These are phyloP conservation scores for Neoaliturus tenellus DNA, from an alignment of 2,888 invertebrate species.

Conservation along the genomic window DNA sequence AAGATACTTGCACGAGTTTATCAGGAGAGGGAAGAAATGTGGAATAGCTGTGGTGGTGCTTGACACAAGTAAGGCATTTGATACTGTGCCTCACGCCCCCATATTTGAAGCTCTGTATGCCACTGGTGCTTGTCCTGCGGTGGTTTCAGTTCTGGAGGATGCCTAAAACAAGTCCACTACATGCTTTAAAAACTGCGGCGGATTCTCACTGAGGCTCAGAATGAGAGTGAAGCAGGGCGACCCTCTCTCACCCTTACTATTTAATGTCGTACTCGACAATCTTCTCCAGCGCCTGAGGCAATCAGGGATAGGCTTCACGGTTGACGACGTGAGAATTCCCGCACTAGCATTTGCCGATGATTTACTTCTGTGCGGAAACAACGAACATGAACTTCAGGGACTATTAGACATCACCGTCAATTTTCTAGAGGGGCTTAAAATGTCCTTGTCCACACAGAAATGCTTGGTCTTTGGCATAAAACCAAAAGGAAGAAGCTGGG, in stretches of 20 bases:
- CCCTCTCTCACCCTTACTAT: slow-evolving; percentile 56
- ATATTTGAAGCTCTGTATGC: not conserved
- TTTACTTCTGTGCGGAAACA: slow-evolving; percentile 34
- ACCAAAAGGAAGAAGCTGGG: too few species aligned
- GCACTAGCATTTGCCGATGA: slow-evolving; percentile 58
- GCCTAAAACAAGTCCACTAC: not conserved
- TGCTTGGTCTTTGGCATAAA: slow-evolving; percentile 25
- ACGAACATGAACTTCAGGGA: not conserved
- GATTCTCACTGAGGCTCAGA: not conserved
- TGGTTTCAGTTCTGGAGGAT: not conserved
- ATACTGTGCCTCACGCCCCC: not conserved
- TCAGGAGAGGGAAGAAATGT: not conserved
- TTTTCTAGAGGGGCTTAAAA: slow-evolving; percentile 34
- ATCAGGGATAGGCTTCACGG: not conserved
- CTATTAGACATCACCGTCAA: not conserved
- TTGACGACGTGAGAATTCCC: not conserved
- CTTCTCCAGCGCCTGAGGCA: not conserved
- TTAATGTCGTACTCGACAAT: slow-evolving; percentile 54
- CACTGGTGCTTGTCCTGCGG: not conserved
- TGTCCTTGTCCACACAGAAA: slow-evolving; percentile 43
- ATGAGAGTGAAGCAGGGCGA: slow-evolving; percentile 59
- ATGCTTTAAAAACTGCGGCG: not conserved
- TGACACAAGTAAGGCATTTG: not conserved
- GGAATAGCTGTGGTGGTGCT: not conserved
- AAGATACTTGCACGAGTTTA: not conserved